Conservation (phyloP, 2,113 vertebrate species). For the Prolemur simus region DNA sequence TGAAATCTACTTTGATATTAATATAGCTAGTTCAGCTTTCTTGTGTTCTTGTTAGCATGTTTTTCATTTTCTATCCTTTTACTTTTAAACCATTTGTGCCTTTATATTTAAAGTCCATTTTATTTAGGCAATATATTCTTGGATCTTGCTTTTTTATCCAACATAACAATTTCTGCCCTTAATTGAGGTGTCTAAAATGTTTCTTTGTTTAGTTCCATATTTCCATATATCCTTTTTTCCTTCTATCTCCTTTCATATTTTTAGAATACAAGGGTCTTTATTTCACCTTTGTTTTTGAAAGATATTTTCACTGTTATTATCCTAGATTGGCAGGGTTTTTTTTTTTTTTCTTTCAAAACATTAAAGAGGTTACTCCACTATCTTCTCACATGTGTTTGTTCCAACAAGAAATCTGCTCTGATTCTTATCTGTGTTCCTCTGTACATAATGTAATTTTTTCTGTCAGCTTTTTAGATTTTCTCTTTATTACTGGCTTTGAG, state of each 20-base stretch:
- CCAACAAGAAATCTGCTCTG: neutral
- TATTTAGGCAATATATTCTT: neutral
- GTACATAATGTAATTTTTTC: neutral
- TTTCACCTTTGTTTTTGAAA: neutral
- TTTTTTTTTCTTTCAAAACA: neutral
- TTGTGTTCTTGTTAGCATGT: neutral
- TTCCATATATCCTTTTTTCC: neutral
- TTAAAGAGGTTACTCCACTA: neutral
- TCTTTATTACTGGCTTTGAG: neutral
- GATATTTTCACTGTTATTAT: neutral
- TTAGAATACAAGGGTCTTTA: neutral
- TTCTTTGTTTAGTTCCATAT: neutral
- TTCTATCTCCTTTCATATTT: neutral
- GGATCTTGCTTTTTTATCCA: neutral
- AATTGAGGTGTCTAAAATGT: neutral
- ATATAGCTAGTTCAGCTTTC: neutral
- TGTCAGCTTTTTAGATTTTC: neutral
- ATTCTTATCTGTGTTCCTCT: neutral
- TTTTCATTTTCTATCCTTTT: neutral
- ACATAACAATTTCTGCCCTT: neutral
- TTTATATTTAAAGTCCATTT: neutral
- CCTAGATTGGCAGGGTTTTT: neutral
- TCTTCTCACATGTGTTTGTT: neutral
- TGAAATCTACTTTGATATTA: slow-evolving; percentile 1
- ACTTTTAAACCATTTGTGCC: neutral